Evolutionary conservation across 2,113 vertebrate genomes (phyloP).

Genomic region (Agapornis roseicollis): DNA sequence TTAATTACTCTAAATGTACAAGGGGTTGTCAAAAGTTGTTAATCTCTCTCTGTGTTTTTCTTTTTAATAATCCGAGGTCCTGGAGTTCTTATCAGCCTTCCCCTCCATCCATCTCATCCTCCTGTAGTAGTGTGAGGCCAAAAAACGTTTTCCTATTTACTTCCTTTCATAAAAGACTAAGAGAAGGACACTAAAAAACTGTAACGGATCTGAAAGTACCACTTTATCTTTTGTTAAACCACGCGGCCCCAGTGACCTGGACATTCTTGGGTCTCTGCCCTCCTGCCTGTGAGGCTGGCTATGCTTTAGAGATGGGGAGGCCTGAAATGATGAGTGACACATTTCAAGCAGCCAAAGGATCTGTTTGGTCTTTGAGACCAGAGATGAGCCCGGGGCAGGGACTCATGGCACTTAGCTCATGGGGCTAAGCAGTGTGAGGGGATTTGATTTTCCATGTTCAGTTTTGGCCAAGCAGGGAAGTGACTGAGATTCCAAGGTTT

Average conservation of each 20-base stretch:
- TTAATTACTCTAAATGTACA: not conserved
- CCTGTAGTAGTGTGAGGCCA: not conserved
- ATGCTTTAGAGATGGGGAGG: not conserved
- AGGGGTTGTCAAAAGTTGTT: not conserved
- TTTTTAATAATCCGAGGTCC: not conserved
- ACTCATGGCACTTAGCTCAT: no score
- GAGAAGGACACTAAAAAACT: not conserved
- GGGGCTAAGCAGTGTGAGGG: not conserved
- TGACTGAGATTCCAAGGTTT: not conserved
- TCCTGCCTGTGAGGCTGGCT: not conserved
- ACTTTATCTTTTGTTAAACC: not conserved
- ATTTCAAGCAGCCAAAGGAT: not conserved
- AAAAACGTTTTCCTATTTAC: not conserved
- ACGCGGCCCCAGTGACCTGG: not conserved
- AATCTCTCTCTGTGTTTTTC: not conserved
- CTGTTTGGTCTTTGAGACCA: not conserved
- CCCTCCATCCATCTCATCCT: not conserved
- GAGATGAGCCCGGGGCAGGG: rapidly evolving
- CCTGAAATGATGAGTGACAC: not conserved
- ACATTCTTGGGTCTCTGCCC: not conserved
- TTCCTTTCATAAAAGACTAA: not conserved
- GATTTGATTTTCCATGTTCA: not conserved
- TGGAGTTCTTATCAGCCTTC: not conserved
- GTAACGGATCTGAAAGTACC: not conserved
- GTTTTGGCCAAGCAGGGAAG: not conserved